phyloP scores from a whole-genome alignment of 2,797 vertebrate genomes.

The Neomorphus geoffroyi region DNA sequence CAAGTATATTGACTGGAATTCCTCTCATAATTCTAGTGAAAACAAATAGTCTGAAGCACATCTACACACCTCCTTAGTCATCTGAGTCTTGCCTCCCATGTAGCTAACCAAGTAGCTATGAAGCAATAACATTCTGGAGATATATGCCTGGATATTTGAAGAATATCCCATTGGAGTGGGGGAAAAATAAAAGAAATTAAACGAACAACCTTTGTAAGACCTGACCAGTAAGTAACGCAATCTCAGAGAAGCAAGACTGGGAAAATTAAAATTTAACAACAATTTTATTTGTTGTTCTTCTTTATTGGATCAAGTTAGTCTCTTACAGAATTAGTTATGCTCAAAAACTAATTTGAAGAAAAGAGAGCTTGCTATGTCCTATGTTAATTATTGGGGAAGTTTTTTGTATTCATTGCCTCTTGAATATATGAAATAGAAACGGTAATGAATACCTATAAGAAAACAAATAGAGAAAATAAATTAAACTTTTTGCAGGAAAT shows the following conservation, averaged over 20 bases:
- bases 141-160: background rate
- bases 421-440: background rate
- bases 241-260: background rate
- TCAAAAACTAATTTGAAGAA: background rate
- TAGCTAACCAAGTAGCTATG: background rate
- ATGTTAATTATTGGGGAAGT: background rate
- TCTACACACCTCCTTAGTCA: background rate
- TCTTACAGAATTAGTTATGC: background rate
- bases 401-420: background rate
- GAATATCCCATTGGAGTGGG: background rate
- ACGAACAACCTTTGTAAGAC: background rate
- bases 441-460: constrained; percentile 16
- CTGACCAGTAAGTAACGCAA: background rate
- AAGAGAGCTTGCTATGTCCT: background rate
- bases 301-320: background rate
- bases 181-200: background rate
- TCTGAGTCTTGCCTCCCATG: background rate
- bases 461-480: constrained; percentile 17
- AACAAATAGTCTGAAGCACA: background rate
- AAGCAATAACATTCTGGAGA: background rate
- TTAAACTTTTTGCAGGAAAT: constrained; percentile 20
- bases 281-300: background rate
- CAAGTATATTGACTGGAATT: background rate
- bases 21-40: background rate
- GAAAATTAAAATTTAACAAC: constrained; percentile 2